A percentile compares a stretch with the other conserved stretches of the same genome.
Conservation (phyloP, 1,140 invertebrate species). For the Eubasilissa regina region DNA sequence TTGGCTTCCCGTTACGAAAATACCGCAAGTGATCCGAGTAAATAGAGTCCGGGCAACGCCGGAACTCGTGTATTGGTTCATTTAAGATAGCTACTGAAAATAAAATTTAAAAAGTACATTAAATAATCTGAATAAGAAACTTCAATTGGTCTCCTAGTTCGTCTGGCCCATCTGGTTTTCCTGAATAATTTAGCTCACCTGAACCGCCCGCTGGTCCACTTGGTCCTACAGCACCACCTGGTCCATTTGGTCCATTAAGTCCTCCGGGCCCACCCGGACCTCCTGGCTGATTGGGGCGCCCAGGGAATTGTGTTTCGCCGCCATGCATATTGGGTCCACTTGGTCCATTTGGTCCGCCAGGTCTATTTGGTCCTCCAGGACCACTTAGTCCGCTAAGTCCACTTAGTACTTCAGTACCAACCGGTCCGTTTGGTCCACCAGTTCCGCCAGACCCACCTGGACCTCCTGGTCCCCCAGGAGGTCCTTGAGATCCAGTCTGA, state of each 20-base stretch:
- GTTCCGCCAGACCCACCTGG: conserved; percentile 44
- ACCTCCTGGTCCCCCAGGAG: conserved; percentile 40
- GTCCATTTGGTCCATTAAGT: not conserved
- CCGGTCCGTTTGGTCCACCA: conserved; percentile 53
- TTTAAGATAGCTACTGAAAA: no score
- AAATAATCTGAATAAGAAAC: not conserved
- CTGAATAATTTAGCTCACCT: conserved; percentile 22
- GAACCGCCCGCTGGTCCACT: conserved; percentile 36
- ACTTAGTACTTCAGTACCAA: conserved; percentile 35
- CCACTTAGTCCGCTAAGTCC: not conserved
- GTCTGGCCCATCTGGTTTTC: conserved; percentile 57
- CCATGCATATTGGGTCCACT: conserved; percentile 59
- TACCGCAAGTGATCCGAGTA: no score
- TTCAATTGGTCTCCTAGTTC: no score
- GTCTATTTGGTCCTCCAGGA: conserved; percentile 49
- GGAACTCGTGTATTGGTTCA: no score
- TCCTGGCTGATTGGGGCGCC: no score
- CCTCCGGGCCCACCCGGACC: conserved; percentile 54
- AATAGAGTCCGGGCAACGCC: no score
- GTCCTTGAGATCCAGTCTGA: conserved; percentile 29
- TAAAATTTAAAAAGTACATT: no score
- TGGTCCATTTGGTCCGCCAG: conserved; percentile 50
- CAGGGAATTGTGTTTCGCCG: no score
- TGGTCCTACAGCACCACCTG: conserved; percentile 56
- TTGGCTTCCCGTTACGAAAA: no score